Evolutionary conservation across 1,140 invertebrate genomes (phyloP).

Genomic region (Chlorops oryzae): DNA sequence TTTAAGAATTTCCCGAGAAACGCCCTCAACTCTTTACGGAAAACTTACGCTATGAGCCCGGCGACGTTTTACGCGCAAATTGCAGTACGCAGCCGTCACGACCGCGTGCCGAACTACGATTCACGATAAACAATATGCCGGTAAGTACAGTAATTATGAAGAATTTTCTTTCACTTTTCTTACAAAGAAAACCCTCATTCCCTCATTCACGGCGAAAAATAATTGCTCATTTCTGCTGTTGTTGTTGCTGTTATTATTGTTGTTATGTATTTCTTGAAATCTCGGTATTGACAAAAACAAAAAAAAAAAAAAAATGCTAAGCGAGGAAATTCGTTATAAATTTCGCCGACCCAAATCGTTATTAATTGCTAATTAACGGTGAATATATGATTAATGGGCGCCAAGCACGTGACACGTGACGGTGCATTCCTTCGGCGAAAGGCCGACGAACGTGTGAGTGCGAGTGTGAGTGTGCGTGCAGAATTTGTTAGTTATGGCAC

Average conservation of each 20-base stretch:
- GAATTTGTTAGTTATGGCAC: slow-evolving; percentile 4
- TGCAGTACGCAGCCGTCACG: slow-evolving; percentile 68
- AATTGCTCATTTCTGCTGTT: not conserved
- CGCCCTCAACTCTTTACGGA: slow-evolving; percentile 58
- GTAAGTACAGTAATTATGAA: slow-evolving; percentile 68
- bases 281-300: not conserved
- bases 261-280: not conserved
- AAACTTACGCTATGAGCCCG: slow-evolving; percentile 64
- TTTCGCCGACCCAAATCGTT: too few species aligned
- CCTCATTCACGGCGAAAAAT: not conserved
- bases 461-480: not conserved
- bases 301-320: slow-evolving; percentile 11
- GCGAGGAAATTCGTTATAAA: too few species aligned
- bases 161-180: slow-evolving; percentile 2
- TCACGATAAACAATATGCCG: slow-evolving; percentile 67
- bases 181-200: not conserved
- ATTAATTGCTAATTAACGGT: slow-evolving; percentile 15
- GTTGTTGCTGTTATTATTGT: not conserved
- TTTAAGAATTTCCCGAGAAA: slow-evolving; percentile 55
- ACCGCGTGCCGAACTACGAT: slow-evolving; percentile 61
- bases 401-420: slow-evolving; percentile 5
- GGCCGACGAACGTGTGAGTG: not conserved
- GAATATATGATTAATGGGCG: slow-evolving; percentile 13
- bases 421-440: too few species aligned
- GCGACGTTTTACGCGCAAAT: slow-evolving; percentile 66